Conservation (phyloP, 2,113 vertebrate species). For the Corythaixoides concolor region DNA sequence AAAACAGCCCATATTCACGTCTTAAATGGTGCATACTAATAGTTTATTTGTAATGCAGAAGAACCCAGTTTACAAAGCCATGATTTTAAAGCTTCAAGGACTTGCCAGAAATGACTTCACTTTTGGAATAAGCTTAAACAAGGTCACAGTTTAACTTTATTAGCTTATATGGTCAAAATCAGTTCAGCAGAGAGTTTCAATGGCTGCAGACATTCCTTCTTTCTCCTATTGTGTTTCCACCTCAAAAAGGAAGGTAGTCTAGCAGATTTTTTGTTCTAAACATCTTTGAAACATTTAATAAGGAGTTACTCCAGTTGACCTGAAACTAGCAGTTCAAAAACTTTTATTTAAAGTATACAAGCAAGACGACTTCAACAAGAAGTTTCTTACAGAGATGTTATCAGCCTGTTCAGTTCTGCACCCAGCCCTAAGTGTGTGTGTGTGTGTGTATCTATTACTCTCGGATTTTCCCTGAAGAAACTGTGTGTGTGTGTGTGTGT, state of each 20-base stretch:
- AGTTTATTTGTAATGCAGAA: conserved; percentile 42
- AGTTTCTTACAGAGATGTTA: neutral
- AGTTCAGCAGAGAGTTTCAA: conserved; percentile 10
- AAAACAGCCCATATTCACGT: conserved; percentile 50
- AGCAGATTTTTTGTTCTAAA: neutral
- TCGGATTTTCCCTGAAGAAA: neutral
- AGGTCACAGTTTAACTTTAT: conserved; percentile 39
- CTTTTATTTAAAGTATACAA: neutral
- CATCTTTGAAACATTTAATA: neutral
- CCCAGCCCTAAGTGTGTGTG: neutral
- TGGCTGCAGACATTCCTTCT: conserved; percentile 15
- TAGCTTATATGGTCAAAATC: conserved; percentile 49
- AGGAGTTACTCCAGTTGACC: neutral
- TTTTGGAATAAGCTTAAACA: conserved; percentile 39
- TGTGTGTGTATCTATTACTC: neutral
- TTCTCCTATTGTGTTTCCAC: neutral
- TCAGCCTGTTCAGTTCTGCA: neutral
- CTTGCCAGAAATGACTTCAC: conserved; percentile 51
- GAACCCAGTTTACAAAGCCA: neutral
- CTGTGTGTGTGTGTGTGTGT: neutral
- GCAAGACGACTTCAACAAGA: neutral
- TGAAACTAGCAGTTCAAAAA: neutral
- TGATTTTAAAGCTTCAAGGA: conserved; percentile 35
- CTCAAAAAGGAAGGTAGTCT: neutral
- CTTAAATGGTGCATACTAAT: neutral